Base-by-base conservation (phyloP, 1,140 invertebrate species). In the Chironomus striatipennis region DNA sequence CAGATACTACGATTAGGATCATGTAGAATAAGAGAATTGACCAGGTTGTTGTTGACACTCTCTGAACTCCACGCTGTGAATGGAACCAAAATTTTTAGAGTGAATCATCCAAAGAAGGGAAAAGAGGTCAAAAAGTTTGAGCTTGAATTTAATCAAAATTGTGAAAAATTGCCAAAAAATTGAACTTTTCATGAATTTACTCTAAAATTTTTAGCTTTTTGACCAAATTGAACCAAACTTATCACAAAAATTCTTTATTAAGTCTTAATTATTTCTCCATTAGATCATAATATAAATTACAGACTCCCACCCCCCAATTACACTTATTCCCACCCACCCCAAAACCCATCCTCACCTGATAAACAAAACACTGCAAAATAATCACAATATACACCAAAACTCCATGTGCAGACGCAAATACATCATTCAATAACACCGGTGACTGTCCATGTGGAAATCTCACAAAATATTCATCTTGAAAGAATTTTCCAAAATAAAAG, bases 351-450 rank as follows among this genome's bases (percentile, higher is more conserved):
- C 77, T 85, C 87, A 97, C 94, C 88, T 98, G 95, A 85, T 98
- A 99, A 20, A 97, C 84, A 77, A 91, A 91, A 82, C 96, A 98
- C 83, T 99, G 98, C 2, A 84, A 73, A 34, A 96, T 89, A 6
- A 94, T 97, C 67, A 99, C 79, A 7, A 89, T 42, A 7, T 95
- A 97, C 0, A 95, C 91, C 79, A 93, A 86, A n/a, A 92, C 83
- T 21, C 98, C 98, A 85, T 99, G 98, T 0, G 98, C 78, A 0
- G 95, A 89, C 82, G 99, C 99, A 74, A 98, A 90, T 64, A 99
- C 93, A 84, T 99, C 98, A 83, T 99, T 99, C 15, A 96, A 79
- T 84, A 97, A 90, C 4, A 99, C 97, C 9, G 98, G 98, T 85
- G 94, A 97, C 65, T 95, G 84, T 43, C 95, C 93, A 77, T 90